Base-by-base conservation (phyloP, 92 coral and sea anemone genomes). In the Parazoanthus atlanticus region DNA sequence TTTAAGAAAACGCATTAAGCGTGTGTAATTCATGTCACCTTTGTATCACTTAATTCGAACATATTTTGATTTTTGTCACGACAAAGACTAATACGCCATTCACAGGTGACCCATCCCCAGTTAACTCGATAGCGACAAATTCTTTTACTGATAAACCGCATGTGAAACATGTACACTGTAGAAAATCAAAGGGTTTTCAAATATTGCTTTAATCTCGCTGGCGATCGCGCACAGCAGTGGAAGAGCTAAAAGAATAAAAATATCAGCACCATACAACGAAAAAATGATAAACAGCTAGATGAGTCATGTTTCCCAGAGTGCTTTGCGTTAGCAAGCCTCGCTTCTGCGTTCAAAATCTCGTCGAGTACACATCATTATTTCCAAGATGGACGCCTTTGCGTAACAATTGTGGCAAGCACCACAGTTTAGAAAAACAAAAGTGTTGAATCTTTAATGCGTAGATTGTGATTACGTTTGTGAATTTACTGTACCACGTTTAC, bases 301-400 rank as follows among this genome's bases (percentile, higher is more conserved):
- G 6, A 56, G 2, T 12, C 65, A 56, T 15, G 19, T 17, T 21
- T 15, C 25, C 65, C 6, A 16, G 25, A 17, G 65, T 16, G 65
- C 65, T 56, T 56, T 16, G 25, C 21, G 19, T 5, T 3, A 21
- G 65, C 19, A 56, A 21, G 15, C 61, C 17, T 52, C 13, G 61
- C 11, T 6, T 52, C 16, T 2, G 2, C 19, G 19, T 16, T 46
- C 38, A 78, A 46, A 33, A 11, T 78, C 65, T 79, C 43, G 28
- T 79, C 1, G 21, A 49, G 34, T 79, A 5, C 83, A 79, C 69
- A 52, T 52, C 70, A 79, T 54, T 6, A 52, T 79, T 52, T 79
- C 40, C 67, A 79, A 79, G 83, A 79, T 79, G 83, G 69, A 79
- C 69, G 41, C 83, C 83, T 79, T 79, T 79, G 38, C 9, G 40